Base-by-base conservation (phyloP, 2,888 invertebrate genomes). In the Lochmaea crataegi region DNA sequence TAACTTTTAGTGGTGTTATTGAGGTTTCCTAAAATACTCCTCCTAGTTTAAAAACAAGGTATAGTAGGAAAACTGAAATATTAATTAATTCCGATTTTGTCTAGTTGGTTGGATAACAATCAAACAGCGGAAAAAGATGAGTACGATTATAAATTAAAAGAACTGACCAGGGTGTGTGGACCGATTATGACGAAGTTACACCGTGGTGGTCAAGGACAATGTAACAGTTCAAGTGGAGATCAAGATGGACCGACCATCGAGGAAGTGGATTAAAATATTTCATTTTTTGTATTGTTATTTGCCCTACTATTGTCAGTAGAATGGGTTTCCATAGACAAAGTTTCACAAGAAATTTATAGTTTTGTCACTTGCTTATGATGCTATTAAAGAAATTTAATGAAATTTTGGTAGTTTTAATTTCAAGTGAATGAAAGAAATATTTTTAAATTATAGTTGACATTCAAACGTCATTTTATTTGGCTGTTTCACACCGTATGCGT, bases 81-180 rank as follows among this genome's bases (percentile, higher is more conserved):
- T 32, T 32, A 26, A 65, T 45, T 4, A 14, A 16, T 16, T 38
- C 42, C 10, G n/a, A 38, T 14, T 60, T 12, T 16, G 53, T 69
- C 2, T 45, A 70, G 70, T 68, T 94, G 94, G 94, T 86, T 95
- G 75, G 94, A 94, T 83, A 86, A 88, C 82, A 93, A 92, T 87
- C 89, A 88, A 16, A 86, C 89, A 81, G 93, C 91, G 10, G 92
- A 90, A 69, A 90, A 89, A 83, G 92, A 90, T 26, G 92, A 91
- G 83, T 91, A 89, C 80, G 91, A 92, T 74, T 88, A 90, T 80
- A 89, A 88, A 79, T 81, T 91, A 80, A 89, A 90, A 80, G 92
- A 92, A 67, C 63, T 93, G 64, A 90, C 91, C 80, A 86, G 87
- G 63, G 85, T 87, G 1, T 92, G 91, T 82, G 89, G 84, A 82